These are phyloP conservation scores for Drosophila ezoana DNA, from an alignment of 2,888 invertebrate species.

Conservation along the genomic window DNA sequence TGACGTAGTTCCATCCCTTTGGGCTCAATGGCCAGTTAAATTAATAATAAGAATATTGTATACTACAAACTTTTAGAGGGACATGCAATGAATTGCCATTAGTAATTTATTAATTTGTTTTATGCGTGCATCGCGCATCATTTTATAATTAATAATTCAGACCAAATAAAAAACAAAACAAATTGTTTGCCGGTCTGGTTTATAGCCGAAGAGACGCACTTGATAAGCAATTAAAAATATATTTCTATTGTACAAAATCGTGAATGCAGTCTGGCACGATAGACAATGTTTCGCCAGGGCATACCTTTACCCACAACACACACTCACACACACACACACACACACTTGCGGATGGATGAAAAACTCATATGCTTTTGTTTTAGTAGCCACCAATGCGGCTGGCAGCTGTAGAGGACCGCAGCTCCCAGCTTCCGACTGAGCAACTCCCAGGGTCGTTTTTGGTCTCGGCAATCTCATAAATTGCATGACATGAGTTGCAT, in stretches of 20 bases:
- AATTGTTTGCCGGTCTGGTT: conserved; percentile 31
- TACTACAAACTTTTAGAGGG: conserved; percentile 41
- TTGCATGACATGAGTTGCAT: conserved; percentile 79
- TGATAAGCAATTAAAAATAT: conserved; percentile 58
- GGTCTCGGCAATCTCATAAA: conserved; percentile 76
- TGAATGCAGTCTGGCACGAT: conserved; percentile 49
- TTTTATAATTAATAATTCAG: conserved; percentile 42
- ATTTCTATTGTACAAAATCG: conserved; percentile 49
- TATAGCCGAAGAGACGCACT: conserved; percentile 17
- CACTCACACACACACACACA: conserved; percentile 9
- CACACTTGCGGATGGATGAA: conserved; percentile 1
- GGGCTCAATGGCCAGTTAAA: conserved; percentile 17
- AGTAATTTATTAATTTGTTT: conserved; percentile 52
- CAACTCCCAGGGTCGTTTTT: conserved; percentile 44
- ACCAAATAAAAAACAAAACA: conserved; percentile 13
- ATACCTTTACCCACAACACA: conserved; percentile 34
- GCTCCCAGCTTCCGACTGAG: conserved; percentile 14
- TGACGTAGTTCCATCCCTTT: conserved; percentile 32
- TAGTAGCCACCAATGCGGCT: conserved; percentile 69
- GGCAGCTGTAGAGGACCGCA: conserved; percentile 10
- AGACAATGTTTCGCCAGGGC: conserved; percentile 47
- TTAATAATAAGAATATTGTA: conserved; percentile 44
- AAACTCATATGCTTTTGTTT: conserved; percentile 75
- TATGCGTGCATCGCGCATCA: conserved; percentile 45
- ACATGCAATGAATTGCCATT: conserved; percentile 41